Evolutionary conservation across 2,888 invertebrate species (phyloP), one percentile per base, ranked within the genome.

Genomic region (Mythimna lalbum): DNA sequence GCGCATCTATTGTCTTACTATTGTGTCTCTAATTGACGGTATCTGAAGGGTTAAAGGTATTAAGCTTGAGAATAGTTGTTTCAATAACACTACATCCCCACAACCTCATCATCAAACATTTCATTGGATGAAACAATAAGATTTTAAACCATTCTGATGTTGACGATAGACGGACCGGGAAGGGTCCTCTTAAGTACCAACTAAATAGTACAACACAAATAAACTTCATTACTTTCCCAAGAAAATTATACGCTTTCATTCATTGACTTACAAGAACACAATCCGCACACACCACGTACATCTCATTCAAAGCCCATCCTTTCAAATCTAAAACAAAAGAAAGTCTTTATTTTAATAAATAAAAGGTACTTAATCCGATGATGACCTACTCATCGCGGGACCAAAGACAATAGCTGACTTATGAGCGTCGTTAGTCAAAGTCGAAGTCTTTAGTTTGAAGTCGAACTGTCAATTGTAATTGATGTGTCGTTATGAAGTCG

Each of bases 361-460:
- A 71, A 79, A 75, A 68, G 67, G 50, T 61, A 57, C 36, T 57
- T 80, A 80, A 83, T 82, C 75, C 68, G 68, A 76, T 70, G 39
- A 67, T 68, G 76, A 73, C 76, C 63, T 57, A 57, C 68, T 65
- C 70, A 66, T 72, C 60, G 57, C 65, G 23, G 62, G 17, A 39
- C 10, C 14, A 56, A 12, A 68, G 57, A 87, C 87, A 87, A 87
- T 80, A 63, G 31, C 69, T 82, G 86, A 87, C 69, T 76, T 75
- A 87, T 79, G 75, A 68, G 64, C 63, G 53, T 76, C 81, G 69
- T 87, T 83, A 79, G 74, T 86, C 76, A 83, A 76, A 78, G 62
- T 65, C 63, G 36, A 36, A 19, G 64, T 60, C 73, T 78, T 80
- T 65, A 80, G 76, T 78, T 67, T 65, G 70, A 76, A 80, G 77